phyloP scores from a whole-genome alignment of 2,888 invertebrate genomes.

The Ellobium chinense region DNA sequence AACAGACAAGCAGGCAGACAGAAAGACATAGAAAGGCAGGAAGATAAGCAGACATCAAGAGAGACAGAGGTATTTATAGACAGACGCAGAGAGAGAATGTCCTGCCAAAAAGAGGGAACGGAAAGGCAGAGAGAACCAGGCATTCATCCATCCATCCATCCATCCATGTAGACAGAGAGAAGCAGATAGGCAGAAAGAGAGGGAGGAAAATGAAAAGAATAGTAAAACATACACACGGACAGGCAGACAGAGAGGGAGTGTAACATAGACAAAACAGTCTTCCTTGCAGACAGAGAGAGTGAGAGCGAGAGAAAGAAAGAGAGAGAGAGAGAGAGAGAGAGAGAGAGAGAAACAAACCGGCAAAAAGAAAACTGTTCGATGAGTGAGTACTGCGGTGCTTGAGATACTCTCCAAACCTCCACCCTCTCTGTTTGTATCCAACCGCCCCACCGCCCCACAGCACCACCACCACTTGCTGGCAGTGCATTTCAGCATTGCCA shows the following conservation, averaged over 20 bases:
- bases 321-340: slow-evolving; percentile 9
- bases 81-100: background rate
- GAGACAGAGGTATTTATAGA: background rate
- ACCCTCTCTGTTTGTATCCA: no score
- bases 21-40: slow-evolving; percentile 5
- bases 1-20: background rate
- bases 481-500: no score
- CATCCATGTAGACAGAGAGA: background rate
- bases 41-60: background rate
- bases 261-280: background rate
- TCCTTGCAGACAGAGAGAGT: no score
- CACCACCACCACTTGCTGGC: no score
- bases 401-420: no score
- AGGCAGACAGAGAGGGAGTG: background rate
- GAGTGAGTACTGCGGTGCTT: no score
- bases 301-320: background rate
- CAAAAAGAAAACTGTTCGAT: no score
- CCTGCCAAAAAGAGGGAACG: background rate
- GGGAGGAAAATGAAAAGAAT: background rate
- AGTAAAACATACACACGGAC: background rate
- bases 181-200: background rate
- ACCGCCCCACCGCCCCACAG: no score
- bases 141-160: no score
- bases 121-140: no score
- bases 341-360: background rate